phyloP scores from a whole-genome alignment of 2,797 vertebrate genomes.

The Anguilla anguilla region DNA sequence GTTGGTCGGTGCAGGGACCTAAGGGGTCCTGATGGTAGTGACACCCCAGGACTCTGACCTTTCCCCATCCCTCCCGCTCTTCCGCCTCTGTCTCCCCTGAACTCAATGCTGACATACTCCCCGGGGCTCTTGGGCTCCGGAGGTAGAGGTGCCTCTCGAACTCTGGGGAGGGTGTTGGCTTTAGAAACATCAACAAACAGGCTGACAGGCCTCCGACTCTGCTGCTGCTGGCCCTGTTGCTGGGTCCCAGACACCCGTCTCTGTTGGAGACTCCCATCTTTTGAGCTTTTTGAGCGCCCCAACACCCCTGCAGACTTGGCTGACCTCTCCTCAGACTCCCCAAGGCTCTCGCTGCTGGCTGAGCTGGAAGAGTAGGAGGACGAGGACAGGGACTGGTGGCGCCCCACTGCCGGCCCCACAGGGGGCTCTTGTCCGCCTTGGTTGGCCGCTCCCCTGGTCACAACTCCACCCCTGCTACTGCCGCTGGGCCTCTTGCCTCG shows the following conservation, averaged over 20 bases:
- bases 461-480: constrained; percentile 52
- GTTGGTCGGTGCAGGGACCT: constrained; percentile 60
- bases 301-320: constrained; percentile 31
- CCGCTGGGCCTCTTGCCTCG: constrained; percentile 63
- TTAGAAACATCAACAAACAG: constrained; percentile 79
- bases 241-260: constrained; percentile 56
- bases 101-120: constrained; percentile 79
- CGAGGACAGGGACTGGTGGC: constrained; percentile 69
- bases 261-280: constrained; percentile 60
- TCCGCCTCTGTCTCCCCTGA: constrained; percentile 59
- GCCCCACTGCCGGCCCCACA: constrained; percentile 50
- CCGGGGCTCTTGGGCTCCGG: constrained; percentile 77
- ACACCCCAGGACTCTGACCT: constrained; percentile 56
- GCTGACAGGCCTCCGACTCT: constrained; percentile 67
- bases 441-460: constrained; percentile 45
- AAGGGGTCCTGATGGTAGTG: constrained; percentile 56
- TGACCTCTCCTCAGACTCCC: constrained; percentile 68
- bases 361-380: constrained; percentile 79
- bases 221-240: constrained; percentile 54
- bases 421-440: constrained; percentile 56
- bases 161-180: constrained; percentile 77
- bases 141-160: constrained; percentile 72
- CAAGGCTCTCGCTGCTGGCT: constrained; percentile 80
- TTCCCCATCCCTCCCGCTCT: constrained; percentile 49
- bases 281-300: constrained; percentile 47